phyloP scores from a whole-genome alignment of 2,888 invertebrate species.

The Acrobasis repandana region DNA sequence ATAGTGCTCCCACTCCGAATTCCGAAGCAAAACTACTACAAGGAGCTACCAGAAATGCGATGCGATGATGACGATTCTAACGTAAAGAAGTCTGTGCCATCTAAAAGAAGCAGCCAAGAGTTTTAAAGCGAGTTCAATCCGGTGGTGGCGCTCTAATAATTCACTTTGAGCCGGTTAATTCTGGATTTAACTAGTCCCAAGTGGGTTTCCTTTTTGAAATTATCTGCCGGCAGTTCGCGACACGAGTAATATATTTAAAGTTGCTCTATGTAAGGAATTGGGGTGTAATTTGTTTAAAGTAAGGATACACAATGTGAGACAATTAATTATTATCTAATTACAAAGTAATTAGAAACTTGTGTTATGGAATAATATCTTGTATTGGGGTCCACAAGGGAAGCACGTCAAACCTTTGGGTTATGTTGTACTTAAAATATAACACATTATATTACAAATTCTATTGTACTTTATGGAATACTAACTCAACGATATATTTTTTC shows the following conservation, averaged over 20 bases:
- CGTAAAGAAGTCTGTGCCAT: background rate
- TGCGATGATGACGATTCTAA: background rate
- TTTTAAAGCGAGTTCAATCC: slow-evolving; percentile 34
- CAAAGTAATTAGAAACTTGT: no score
- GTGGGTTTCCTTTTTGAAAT: slow-evolving; percentile 24
- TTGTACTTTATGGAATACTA: no score
- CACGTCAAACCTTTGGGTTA: no score
- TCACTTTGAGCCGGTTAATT: slow-evolving; percentile 42
- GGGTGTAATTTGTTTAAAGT: background rate
- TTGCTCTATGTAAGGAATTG: slow-evolving; percentile 3
- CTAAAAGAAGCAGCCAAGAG: slow-evolving; percentile 40
- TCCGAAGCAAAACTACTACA: no score
- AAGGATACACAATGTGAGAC: background rate
- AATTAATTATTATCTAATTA: no score
- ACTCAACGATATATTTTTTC: no score
- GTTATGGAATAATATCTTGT: no score
- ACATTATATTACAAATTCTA: no score
- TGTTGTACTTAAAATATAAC: no score
- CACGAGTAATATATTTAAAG: slow-evolving; percentile 22
- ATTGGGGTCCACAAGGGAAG: no score
- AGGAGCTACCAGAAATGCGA: background rate
- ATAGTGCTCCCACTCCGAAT: no score
- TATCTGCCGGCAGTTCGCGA: slow-evolving; percentile 18
- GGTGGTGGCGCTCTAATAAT: slow-evolving; percentile 38
- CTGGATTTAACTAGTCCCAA: slow-evolving; percentile 27